Conservation (phyloP, 1,140 invertebrate species). For the Leptonema lineaticorne region DNA sequence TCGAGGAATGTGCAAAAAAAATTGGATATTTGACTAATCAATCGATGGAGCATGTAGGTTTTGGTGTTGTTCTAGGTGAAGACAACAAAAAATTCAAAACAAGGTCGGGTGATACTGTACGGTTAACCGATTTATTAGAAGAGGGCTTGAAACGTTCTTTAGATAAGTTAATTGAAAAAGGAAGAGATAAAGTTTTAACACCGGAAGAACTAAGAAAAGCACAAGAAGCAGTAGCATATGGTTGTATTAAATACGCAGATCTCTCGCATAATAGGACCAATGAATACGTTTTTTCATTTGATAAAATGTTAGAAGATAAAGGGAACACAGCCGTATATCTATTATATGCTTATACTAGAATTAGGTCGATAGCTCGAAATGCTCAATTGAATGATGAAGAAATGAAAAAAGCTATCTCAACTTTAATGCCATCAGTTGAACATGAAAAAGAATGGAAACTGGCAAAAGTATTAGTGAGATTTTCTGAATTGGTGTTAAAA, state of each 20-base stretch:
- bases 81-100: constrained; percentile 99
- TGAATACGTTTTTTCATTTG: constrained; percentile 99
- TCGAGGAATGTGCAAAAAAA: constrained; percentile 70
- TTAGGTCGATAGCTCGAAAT: constrained; percentile 85
- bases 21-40: constrained; percentile 68
- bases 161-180: constrained; percentile 90
- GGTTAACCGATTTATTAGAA: constrained; percentile 87
- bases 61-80: constrained; percentile 97
- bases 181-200: constrained; percentile 82
- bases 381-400: constrained; percentile 61
- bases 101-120: constrained; percentile 93
- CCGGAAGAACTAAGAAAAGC: constrained; percentile 81
- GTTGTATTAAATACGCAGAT: constrained; percentile 99
- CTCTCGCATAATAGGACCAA: constrained; percentile 89
- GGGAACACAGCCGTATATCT: constrained; percentile 99
- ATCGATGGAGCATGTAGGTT: constrained; percentile 87
- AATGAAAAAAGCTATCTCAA: constrained; percentile 59
- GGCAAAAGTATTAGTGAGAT: constrained; percentile 81
- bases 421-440: constrained; percentile 66
- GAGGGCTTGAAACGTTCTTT: constrained; percentile 86
- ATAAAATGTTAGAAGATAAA: constrained; percentile 98
- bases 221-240: constrained; percentile 91
- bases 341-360: constrained; percentile 93
- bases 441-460: constrained; percentile 96
- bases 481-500: constrained; percentile 85